Evolutionary conservation across 2,113 vertebrate genomes (phyloP), one percentile per base, ranked within the genome.

Genomic region (Myrmecobius fasciatus): DNA sequence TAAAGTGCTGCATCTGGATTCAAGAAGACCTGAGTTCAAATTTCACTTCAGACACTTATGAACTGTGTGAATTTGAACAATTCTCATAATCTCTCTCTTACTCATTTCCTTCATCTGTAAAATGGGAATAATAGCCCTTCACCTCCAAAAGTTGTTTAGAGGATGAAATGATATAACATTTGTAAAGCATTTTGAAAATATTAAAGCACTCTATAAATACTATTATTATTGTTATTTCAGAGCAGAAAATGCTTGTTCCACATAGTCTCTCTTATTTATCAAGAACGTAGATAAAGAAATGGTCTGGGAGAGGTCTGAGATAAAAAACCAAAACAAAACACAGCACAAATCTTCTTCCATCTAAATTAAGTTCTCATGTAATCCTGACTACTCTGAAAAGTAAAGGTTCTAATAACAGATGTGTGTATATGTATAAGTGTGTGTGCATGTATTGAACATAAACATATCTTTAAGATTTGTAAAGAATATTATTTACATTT

Each of bases 181-280:
- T 83, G 67, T 22, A 75, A 75, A 75, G 17, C 14, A 83, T 20
- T 83, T 83, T 43, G 67, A 83, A 83, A 83, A 83, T 6, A n/a
- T 83, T 83, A n/a, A 75, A 67, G 31, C 60, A 36, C 60, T 36
- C 8, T 75, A 75, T n/a, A 75, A 75, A n/a, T 43, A 75, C n/a
- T 20, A 75, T 75, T n/a, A 22, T 67, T 67, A 36, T 28, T 56
- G 10, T 56, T 28, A 67, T 83, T 46, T n/a, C 91, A 89, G 22
- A 54, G 89, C 43, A 94, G 91, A 95, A 96, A 96, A 91, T 8
- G 28, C 6, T 91, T 53, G 36, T 28, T 93, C 83, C 83, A 91
- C 53, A 51, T 53, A 52, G 67, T 83, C 36, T 83, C 36, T 83
- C 36, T 75, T 22, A 83, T 83, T 83, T 83, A 14, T 46, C n/a